These are phyloP conservation scores for Ascidia mentula DNA, from an alignment of 23 tunicate genomes.

Conservation along the genomic window DNA sequence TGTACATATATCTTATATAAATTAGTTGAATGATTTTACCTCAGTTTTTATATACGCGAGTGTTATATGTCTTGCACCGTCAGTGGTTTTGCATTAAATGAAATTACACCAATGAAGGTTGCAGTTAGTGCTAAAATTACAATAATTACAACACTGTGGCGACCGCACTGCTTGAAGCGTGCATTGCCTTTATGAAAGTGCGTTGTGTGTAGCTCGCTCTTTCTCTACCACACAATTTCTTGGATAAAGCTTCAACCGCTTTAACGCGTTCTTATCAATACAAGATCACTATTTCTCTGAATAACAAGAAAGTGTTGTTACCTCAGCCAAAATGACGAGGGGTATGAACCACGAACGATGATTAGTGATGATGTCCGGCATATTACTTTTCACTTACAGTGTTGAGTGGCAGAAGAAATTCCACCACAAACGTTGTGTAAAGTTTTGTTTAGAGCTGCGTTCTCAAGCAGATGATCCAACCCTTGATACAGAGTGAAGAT, in stretches of 20 bases:
- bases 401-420: no score
- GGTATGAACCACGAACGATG: conserved; percentile 87
- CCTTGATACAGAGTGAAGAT: conserved; percentile 45
- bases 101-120: no score
- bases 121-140: no score
- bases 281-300: not conserved
- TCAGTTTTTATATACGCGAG: not conserved
- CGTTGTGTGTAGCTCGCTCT: no score
- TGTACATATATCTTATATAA: no score
- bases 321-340: conserved; percentile 68
- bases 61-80: not conserved
- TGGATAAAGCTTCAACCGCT: no score
- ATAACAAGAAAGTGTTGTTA: not conserved
- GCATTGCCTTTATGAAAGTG: no score
- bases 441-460: conserved; percentile 48
- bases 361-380: conserved; percentile 61
- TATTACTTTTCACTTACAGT: conserved; percentile 69
- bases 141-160: no score
- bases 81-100: not conserved
- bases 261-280: no score
- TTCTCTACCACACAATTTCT: no score
- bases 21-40: no score
- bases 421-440: conserved; percentile 52
- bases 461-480: conserved; percentile 60
- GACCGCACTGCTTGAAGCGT: no score